Evolutionary conservation across 2,888 invertebrate species (phyloP), one percentile per base, ranked within the genome.

Genomic region (Bombylius major): DNA sequence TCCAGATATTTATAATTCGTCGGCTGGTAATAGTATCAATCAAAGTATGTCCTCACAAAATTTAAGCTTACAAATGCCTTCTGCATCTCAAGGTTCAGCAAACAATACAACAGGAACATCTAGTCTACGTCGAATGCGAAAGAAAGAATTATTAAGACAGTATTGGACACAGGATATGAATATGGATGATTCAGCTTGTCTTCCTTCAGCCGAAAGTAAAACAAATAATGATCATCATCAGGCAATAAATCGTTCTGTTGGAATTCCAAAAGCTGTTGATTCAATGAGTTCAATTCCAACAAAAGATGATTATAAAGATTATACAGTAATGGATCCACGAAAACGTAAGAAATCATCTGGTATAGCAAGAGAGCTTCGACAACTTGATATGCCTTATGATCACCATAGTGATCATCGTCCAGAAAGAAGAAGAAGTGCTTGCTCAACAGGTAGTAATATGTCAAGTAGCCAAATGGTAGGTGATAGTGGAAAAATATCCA

Each of bases 221-320:
- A 65, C 65, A 50, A 64, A 65, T 46, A 65, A 61, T 32, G 63
- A 65, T 53, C 23, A 23, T 23, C 23, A 23, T 23, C 75, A 80
- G 51, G 77, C 83, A 42, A 82, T 89, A 51, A 84, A 66, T 49
- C 62, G 69, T 49, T 59, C 61, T 42, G 65, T 64, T 8, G 67
- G 65, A 7, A 89, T 90, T 65, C 91, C 92, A 0, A 92, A 92
- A 71, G 90, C 91, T 5, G 88, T 91, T 9, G 89, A 90, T 32
- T 90, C 90, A 11, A 90, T 90, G 85, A 87, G 89, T 1, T 84
- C 84, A 59, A 89, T 91, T 65, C 89, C 90, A 3, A 89, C 90
- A 0, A 81, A 87, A 62, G 89, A 91, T 62, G 90, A 91, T 67
- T 89, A 90, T 66, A 83, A 86, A 65, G 85, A 86, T 54, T 69